Percentiles rank a stretch among this genome's conserved stretches.
phyloP scores from a whole-genome alignment of 2,113 vertebrate genomes.

The Chroicocephalus ridibundus region DNA sequence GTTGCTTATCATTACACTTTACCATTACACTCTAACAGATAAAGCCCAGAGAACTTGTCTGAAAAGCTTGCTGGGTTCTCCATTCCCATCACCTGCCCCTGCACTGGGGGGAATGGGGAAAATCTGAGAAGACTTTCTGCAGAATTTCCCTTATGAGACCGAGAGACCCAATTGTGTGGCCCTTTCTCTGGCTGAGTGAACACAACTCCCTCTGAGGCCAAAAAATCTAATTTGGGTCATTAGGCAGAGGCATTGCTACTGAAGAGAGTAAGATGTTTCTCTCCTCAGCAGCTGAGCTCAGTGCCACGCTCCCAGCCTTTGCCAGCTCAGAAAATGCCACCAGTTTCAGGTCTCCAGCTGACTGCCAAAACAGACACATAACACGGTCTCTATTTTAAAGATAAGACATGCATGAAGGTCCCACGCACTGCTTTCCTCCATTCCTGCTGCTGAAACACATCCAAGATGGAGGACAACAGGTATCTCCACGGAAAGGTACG shows the following conservation, averaged over 20 bases:
- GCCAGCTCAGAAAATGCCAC: neutral
- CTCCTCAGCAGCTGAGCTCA: neutral
- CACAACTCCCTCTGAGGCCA: neutral
- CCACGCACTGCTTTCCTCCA: neutral
- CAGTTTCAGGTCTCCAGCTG: neutral
- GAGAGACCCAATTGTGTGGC: accelerated
- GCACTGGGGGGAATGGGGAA: neutral
- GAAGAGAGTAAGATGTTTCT: neutral
- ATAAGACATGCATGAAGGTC: neutral
- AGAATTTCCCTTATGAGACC: neutral
- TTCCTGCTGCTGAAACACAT: neutral
- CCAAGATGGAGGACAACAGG: neutral
- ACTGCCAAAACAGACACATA: neutral
- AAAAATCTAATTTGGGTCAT: neutral
- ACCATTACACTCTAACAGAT: neutral
- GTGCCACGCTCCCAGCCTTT: neutral
- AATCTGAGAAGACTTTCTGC: neutral
- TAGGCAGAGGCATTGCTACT: neutral
- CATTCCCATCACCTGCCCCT: neutral
- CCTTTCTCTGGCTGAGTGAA: neutral
- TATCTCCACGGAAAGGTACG: neutral
- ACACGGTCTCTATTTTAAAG: neutral
- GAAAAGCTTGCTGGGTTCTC: neutral
- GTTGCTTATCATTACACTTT: neutral
- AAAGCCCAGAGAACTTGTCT: neutral